These are phyloP conservation scores for Cephalopterus ornatus DNA, from an alignment of 2,113 vertebrate genomes.

Conservation along the genomic window DNA sequence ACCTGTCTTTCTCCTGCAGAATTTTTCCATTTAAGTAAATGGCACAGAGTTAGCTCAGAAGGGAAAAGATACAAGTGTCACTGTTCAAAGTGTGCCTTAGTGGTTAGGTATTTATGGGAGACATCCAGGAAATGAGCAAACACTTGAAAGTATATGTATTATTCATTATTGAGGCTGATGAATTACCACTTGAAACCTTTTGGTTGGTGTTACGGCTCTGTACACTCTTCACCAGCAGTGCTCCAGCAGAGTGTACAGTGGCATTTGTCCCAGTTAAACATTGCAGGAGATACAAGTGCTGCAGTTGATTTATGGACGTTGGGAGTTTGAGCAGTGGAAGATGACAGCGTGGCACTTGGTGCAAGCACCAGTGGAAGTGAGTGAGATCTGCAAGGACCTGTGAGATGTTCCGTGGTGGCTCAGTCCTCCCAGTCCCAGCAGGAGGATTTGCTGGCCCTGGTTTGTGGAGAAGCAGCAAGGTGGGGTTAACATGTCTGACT, in stretches of 20 bases:
- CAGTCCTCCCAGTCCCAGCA: not conserved
- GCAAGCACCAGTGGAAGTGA: not conserved
- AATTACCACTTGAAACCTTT: not conserved
- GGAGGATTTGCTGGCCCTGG: not conserved
- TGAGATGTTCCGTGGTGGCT: not conserved
- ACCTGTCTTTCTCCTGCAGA: not conserved
- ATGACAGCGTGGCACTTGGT: not conserved
- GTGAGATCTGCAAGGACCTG: not conserved
- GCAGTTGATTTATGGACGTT: not conserved
- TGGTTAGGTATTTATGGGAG: not conserved
- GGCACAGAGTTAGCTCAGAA: not conserved
- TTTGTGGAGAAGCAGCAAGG: not conserved
- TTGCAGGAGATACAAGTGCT: not conserved
- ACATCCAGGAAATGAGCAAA: not conserved
- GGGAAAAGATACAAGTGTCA: not conserved
- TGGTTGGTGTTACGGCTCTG: not conserved
- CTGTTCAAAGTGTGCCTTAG: not conserved
- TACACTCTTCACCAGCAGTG: not conserved
- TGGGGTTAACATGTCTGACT: not conserved
- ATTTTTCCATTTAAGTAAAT: slow-evolving; percentile 21
- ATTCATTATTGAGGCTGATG: slow-evolving; percentile 12
- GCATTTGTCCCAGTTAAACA: not conserved
- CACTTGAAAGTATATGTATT: not conserved
- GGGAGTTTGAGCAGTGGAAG: not conserved
- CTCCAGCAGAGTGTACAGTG: not conserved